phyloP scores from a whole-genome alignment of 2,888 invertebrate species.

The Eurytoma californica region DNA sequence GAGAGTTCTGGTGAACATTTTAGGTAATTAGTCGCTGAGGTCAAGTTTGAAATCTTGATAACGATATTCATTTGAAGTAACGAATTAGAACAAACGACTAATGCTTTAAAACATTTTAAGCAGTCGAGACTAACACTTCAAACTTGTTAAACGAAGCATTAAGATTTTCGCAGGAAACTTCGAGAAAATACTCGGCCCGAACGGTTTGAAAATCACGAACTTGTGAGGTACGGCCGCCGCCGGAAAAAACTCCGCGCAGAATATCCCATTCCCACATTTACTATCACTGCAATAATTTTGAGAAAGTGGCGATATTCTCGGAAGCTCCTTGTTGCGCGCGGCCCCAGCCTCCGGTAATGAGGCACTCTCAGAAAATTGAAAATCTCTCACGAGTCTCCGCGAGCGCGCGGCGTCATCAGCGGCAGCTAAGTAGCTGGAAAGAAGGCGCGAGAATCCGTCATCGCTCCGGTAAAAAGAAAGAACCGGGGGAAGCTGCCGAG shows the following conservation, averaged over 20 bases:
- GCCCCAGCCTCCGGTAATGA: constrained; percentile 35
- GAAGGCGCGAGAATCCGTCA: constrained; percentile 1
- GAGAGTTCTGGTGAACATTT: neutral
- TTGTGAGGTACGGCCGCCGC: neutral
- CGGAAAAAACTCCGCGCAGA: neutral
- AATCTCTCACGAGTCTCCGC: constrained; percentile 35
- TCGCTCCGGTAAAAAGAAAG: neutral
- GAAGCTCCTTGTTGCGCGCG: neutral
- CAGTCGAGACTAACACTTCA: too few relatives aligned
- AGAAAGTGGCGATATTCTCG: constrained; percentile 47
- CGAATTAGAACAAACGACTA: too few relatives aligned
- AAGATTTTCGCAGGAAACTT: too few relatives aligned
- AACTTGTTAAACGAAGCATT: too few relatives aligned
- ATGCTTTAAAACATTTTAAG: too few relatives aligned
- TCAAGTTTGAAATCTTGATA: too few relatives aligned
- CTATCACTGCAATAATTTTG: constrained; percentile 45
- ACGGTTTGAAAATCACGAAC: constrained; percentile 18
- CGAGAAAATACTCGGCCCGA: neutral
- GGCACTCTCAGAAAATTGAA: constrained; percentile 50
- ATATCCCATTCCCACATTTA: constrained; percentile 33
- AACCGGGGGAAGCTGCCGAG: neutral
- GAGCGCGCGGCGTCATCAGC: neutral
- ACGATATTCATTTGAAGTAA: too few relatives aligned
- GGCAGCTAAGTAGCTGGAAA: neutral
- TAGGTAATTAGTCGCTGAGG: neutral